phyloP scores from a whole-genome alignment of 1,140 invertebrate genomes.

The Tribolium castaneum region DNA sequence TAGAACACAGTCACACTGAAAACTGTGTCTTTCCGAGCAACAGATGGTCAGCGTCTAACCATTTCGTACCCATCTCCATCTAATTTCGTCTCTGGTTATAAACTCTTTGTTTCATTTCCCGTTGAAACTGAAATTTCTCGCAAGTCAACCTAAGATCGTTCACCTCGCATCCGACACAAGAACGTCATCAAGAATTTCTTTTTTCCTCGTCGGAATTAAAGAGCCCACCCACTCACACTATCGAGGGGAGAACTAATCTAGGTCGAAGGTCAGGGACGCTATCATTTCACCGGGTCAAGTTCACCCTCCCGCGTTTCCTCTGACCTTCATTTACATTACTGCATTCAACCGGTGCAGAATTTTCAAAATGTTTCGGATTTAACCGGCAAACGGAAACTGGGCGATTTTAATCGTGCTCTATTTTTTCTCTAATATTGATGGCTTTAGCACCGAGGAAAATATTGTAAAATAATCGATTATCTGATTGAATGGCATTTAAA shows the following conservation, averaged over 20 bases:
- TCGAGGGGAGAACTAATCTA: conserved; percentile 45
- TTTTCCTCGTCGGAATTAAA: conserved; percentile 2
- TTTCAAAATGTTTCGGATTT: background rate
- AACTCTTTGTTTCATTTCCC: conserved; percentile 14
- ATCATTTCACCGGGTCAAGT: conserved; percentile 55
- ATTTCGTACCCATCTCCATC: background rate
- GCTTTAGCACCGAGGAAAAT: no score
- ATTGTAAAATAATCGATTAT: no score
- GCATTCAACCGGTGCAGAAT: background rate
- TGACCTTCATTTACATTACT: conserved; percentile 39
- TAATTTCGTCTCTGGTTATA: conserved; percentile 11
- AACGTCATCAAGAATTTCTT: background rate
- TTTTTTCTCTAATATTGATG: no score
- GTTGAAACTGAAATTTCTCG: conserved; percentile 34
- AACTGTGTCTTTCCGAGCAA: background rate
- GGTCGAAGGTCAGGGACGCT: conserved; percentile 50
- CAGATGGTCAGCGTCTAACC: background rate
- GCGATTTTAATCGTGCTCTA: no score
- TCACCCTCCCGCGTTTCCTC: conserved; percentile 45
- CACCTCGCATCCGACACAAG: background rate
- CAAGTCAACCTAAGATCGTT: conserved; percentile 15
- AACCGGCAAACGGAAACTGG: no score
- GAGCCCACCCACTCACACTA: conserved; percentile 38
- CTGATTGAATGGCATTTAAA: no score
- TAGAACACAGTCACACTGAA: background rate